Evolutionary conservation across 2,888 invertebrate genomes (phyloP).

Genomic region (Phrixothrix hirtus): DNA sequence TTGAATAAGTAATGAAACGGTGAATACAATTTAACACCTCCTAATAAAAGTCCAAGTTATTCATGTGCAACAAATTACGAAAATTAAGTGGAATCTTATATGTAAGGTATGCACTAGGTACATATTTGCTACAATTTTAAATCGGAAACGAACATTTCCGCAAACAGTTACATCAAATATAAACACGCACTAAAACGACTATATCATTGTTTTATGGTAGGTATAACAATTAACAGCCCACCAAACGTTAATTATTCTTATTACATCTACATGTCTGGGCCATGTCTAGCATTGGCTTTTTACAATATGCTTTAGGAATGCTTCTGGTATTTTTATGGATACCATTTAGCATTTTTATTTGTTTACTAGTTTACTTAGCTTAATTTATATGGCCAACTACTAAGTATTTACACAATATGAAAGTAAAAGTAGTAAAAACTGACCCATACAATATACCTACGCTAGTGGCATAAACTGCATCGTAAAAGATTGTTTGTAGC

Average conservation of each 20-base stretch:
- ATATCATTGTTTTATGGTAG: slow-evolving; percentile 49
- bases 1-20: too few relatives aligned
- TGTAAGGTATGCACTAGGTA: too few relatives aligned
- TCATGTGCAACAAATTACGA: too few relatives aligned
- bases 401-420: slow-evolving; percentile 54
- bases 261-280: slow-evolving; percentile 38
- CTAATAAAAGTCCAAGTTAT: too few relatives aligned
- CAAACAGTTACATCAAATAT: slow-evolving; percentile 39
- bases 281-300: slow-evolving; percentile 38
- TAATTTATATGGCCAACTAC: slow-evolving; percentile 53
- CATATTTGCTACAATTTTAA: slow-evolving; percentile 21
- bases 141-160: slow-evolving; percentile 40
- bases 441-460: slow-evolving; percentile 44
- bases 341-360: slow-evolving; percentile 51
- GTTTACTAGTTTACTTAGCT: slow-evolving; percentile 54
- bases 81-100: too few relatives aligned
- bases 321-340: slow-evolving; percentile 38
- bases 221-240: slow-evolving; percentile 50
- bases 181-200: slow-evolving; percentile 49
- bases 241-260: slow-evolving; percentile 49
- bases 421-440: slow-evolving; percentile 55
- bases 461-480: slow-evolving; percentile 27
- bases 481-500: slow-evolving; percentile 54
- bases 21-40: too few relatives aligned
- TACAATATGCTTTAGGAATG: slow-evolving; percentile 20